Base-by-base conservation (phyloP, 1,140 invertebrate species). In the Aphelenchoides avenae region DNA sequence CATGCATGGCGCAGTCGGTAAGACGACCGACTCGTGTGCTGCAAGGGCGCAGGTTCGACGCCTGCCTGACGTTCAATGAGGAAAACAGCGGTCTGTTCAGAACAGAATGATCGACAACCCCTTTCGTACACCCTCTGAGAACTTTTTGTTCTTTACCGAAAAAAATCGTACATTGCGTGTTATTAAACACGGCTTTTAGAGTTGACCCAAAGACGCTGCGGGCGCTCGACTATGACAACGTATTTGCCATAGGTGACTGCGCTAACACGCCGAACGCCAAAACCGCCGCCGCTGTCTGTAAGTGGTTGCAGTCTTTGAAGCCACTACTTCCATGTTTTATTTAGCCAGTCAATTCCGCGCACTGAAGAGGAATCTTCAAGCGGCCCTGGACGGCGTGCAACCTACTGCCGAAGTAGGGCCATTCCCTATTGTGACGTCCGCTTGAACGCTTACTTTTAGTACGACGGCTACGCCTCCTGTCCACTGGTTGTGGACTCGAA, bases 381-480 rank as follows among this genome's bases (percentile, higher is more conserved):
- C 80, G 20, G 79, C 82, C 5, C 65, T 66, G 29, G 29, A 53
- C 34, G 34, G 44, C 15, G 44, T 51, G 13, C 27, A 30, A 22
- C 18, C 33, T 1, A 27, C 22, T 18, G 33, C 37, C 15, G 39
- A 76, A 18, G 52, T 54, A 3, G 5, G 18, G 6, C 40, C 18
- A 24, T 9, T 11, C 15, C 9, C 1, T 26, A 43, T 43, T 30
- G 40, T 26, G 40, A 1, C 40, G 15, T 11, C 1, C 34, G 34
- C 18, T 36, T 36, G 11, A 36, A 36, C 18, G 18, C 18, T 1
- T 20, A 18, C 60, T 1, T 60, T 48, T 47, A 55, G 18, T 97
- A 97, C 76, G 84, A 92, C 79, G 93, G 93, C 4, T 98, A 98
- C 75, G 89, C 92, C 1, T 92, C 91, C 0, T 98, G 94, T 80